Percentiles rank a stretch among this genome's conserved stretches.
phyloP scores from a whole-genome alignment of 2,797 vertebrate species.

The Chrysocyon brachyurus region DNA sequence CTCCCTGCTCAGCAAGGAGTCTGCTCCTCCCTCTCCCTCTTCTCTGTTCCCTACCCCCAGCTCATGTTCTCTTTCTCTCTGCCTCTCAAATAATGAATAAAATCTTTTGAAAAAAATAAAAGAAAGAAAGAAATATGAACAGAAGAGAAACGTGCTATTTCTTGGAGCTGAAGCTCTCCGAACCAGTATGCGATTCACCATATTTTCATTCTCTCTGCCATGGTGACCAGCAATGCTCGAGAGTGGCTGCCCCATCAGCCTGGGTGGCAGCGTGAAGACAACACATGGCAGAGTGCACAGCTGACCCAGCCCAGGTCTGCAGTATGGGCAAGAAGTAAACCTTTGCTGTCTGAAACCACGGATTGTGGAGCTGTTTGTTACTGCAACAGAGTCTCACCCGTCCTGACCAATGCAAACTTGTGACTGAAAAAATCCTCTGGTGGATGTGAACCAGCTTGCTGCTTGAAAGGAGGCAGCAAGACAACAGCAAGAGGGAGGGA shows the following conservation, averaged over 20 bases:
- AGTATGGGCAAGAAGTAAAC: not conserved
- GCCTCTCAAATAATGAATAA: not conserved
- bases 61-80: not conserved
- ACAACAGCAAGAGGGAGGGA: not conserved
- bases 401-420: not conserved
- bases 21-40: not conserved
- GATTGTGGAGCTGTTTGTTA: not conserved
- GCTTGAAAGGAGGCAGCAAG: not conserved
- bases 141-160: not conserved
- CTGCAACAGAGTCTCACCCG: not conserved
- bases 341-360: not conserved
- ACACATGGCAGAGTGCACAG: not conserved
- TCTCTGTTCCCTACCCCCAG: not conserved
- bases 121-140: not conserved
- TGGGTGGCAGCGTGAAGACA: not conserved
- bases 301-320: no score
- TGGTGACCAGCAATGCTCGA: no score
- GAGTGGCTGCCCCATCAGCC: not conserved
- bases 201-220: not conserved
- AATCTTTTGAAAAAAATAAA: not conserved
- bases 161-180: not conserved
- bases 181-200: accelerated
- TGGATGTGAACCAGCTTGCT: not conserved
- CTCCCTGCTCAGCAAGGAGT: not conserved
- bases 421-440: not conserved